Base-by-base conservation (phyloP, 92 coral and sea anemone genomes). In the Desmophyllum pertusum region DNA sequence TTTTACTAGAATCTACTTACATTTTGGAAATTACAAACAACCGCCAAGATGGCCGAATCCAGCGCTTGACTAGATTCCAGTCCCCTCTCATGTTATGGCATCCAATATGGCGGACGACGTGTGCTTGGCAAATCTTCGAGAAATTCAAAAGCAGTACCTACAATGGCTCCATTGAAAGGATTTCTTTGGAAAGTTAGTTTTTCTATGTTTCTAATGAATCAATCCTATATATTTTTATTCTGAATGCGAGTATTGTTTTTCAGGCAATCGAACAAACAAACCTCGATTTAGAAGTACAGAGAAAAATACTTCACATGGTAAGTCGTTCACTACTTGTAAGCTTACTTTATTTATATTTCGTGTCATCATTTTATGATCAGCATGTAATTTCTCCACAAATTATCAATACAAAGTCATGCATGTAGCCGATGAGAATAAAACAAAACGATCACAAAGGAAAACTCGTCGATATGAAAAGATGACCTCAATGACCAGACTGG, bases 121-220 rank as follows among this genome's bases (percentile, higher is more conserved):
- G 41, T 27, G 30, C 15, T 50, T 45, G 6, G 79, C 42, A 29
- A 63, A 43, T 10, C 63, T 90, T 33, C 14, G 35, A 13, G 77
- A 71, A 59, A 90, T 90, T 43, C 94, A 93, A 79, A 82, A 57
- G 80, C 96, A 93, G 79, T 93, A 93, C 77, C 45, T 93, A 38
- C 94, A 93, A 83, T 86, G 88, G 85, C 88, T 9, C 90, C 88
- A 40, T 36, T 90, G 76, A 90, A 93, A 43, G 18, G 48, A 21
- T 93, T 93, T 75, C 73, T 77, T 66, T 93, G 92, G 92, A 87
- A 85, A 79, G 91, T 85, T 41, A 62, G 68, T 73, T 75, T n/a
- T 66, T 14, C 19, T 53, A 19, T 62, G 11, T 52, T 63, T 51
- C 4, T 67, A n/a, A 3, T 45, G 35, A 48, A 40, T 23, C 51